Evolutionary conservation across 2,888 invertebrate genomes (phyloP), one percentile per base, ranked within the genome.

Genomic region (Ormyrus rosae): DNA sequence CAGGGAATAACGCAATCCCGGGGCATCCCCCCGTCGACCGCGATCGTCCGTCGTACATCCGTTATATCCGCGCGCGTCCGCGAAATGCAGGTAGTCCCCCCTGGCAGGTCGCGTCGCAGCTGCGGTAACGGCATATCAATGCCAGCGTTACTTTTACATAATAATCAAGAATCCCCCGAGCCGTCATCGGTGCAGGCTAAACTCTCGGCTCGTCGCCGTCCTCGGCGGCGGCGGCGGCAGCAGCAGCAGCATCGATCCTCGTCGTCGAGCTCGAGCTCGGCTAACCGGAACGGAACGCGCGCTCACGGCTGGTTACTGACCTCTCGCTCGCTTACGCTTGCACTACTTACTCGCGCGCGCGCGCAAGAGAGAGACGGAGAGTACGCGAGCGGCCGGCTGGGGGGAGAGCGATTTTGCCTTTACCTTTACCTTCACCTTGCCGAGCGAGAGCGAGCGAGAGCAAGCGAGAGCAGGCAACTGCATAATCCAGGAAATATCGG

Each of bases 291-390:
- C 87, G 88, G 86, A 87, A 86, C 87, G 78, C 50, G 56, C 65
- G 65, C 56, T 34, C 34, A 34, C 58, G 46, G 84, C 88, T 90
- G 90, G 90, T 90, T 90, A 90, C 89, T 90, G 90, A 90, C 90
- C 90, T 90, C 90, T 88, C 88, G 88, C 89, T 77, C 81, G 89
- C 89, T 90, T 90, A 89, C 89, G 90, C 89, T 90, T 89, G 90
- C 90, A 90, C 90, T 90, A 90, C 90, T 90, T 90, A 90, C 90
- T 88, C 68, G 69, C 58, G 72, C 70, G 58, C 63, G 46, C 34
- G 34, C 34, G 34, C 34, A 3, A 34, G 34, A 34, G 34, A 34
- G 34, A 34, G 34, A 34, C 3, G 3, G 34, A 34, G 63, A 63
- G 63, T 50, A 19, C 76, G 19, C 13, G 48, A 46, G 56, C 6